Base-by-base conservation (phyloP, 2,888 invertebrate genomes). In the Drosophila antonietae region DNA sequence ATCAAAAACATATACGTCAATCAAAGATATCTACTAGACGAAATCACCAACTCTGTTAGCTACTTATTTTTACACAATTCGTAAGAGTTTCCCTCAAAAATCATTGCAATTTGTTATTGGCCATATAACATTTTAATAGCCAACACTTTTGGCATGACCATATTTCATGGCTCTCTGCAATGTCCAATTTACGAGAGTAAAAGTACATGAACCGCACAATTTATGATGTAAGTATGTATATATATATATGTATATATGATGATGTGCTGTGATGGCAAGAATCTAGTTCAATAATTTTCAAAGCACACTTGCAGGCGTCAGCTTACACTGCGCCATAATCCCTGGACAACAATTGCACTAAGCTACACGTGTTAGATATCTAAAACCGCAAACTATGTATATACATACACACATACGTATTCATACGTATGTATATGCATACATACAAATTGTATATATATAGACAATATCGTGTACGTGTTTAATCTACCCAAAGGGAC, bases 401-500 rank as follows among this genome's bases (percentile, higher is more conserved):
- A 44, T 46, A 9, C 20, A 33, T 59, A 44, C 52, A 9, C 20
- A 33, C 20, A 28, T n/a, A n/a, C n/a, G n/a, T n/a, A n/a, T 6
- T 15, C 14, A 52, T 2, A 15, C 23, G 15, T 5, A 35, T 7
- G 35, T 4, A 35, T 20, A 52, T 23, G 39, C 72, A 82, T 12
- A 37, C 23, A 39, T 53, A 28, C 70, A 82, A 63, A 52, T 52
- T 61, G 49, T 59, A 28, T 52, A 18, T 49, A 28, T 62, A 12
- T 47, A 44, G 37, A 55, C 18, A 31, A 49, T 68, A 56, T 59
- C 57, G 75, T 88, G 87, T 88, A 76, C 89, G 89, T 84, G 89
- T 81, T 86, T 83, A 88, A 84, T 84, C 89, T 84, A 86, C 71
- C 87, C 81, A 68, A 75, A 66, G 87, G 89, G 83, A 81, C 79